phyloP scores from a whole-genome alignment of 2,888 invertebrate species.

The Halocaridina rubra region DNA sequence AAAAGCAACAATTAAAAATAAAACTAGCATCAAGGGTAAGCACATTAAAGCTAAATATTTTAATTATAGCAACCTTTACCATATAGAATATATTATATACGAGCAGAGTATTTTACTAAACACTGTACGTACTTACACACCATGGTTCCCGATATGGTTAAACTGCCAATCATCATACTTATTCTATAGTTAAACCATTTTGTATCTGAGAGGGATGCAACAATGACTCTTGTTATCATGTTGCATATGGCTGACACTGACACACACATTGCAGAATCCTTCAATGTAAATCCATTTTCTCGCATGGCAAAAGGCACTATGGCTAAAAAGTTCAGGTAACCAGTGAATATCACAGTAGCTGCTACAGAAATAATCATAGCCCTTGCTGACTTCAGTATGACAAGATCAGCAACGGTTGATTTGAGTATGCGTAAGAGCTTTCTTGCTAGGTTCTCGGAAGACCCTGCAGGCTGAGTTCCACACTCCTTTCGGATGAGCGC shows the following conservation, averaged over 20 bases:
- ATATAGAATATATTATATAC: too few species aligned
- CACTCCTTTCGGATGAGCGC: background rate
- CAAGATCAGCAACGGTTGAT: background rate
- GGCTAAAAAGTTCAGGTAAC: slow-evolving; percentile 16
- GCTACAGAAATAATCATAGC: slow-evolving; percentile 3
- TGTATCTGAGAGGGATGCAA: slow-evolving; percentile 18
- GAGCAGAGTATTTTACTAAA: too few species aligned
- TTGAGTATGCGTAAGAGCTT: background rate
- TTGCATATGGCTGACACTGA: slow-evolving; percentile 7
- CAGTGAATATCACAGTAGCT: background rate
- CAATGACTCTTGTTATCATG: slow-evolving; percentile 9
- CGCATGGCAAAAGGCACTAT: slow-evolving; percentile 38
- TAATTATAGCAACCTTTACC: too few species aligned
- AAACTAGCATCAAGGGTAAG: too few species aligned
- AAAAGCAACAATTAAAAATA: too few species aligned
- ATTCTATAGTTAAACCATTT: slow-evolving; percentile 13
- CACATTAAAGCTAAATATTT: too few species aligned
- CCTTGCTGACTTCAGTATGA: background rate
- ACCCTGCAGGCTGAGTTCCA: too few species aligned
- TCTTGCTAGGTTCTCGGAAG: background rate
- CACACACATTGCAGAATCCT: slow-evolving; percentile 26
- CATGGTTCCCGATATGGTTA: slow-evolving; percentile 6
- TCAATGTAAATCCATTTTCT: slow-evolving; percentile 10
- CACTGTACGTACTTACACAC: slow-evolving; percentile 1
- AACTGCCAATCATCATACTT: slow-evolving; percentile 23